Evolutionary conservation across 2,797 vertebrate genomes (phyloP), one percentile per base, ranked within the genome.

Genomic region (Syngnathus rostellatus): DNA sequence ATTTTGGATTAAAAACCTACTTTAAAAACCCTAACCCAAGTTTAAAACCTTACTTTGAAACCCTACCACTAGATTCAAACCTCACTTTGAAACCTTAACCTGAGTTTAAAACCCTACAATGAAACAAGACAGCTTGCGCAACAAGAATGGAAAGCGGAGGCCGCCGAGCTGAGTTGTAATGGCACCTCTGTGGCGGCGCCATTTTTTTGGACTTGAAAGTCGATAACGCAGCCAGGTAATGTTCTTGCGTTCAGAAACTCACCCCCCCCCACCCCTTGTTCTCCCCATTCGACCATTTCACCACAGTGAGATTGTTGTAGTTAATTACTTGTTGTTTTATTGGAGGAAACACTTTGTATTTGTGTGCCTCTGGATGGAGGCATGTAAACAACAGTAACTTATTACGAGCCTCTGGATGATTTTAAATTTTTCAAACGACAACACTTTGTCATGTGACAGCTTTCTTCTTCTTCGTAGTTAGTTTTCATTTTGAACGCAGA

Each of bases 161-260:
- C 77, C 55, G 82, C 90, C 91, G 88, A 90, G 88, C 91, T 72
- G 76, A 79, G 80, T 76, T 84, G 87, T 89, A 90, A 89, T 83
- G 86, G 88, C 86, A 89, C 83, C 88, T 86, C 71, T 72, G 84
- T 71, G 79, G 76, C 76, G 71, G 67, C 63, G 73, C 83, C 83
- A 72, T 77, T 81, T 76, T 85, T 79, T 83, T 31, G 81, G 83
- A 85, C 79, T 77, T 69, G 72, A 69, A 75, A 85, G 85, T 85
- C 82, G 69, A 89, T 87, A 86, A 53, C 76, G 31, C 67, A 69
- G 70, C 50, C 81, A 83, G 81, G 80, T 85, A 86, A 86, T 80
- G 81, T 73, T 76, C 74, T 78, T 65, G 68, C 81, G 83, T 77
- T 78, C 76, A 78, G 74, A 79, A 65, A 65, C 80, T 75, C 60